Percentiles rank a stretch among this genome's conserved stretches.
Conservation (phyloP, 2,113 vertebrate genomes). For the Clinocottus analis region DNA sequence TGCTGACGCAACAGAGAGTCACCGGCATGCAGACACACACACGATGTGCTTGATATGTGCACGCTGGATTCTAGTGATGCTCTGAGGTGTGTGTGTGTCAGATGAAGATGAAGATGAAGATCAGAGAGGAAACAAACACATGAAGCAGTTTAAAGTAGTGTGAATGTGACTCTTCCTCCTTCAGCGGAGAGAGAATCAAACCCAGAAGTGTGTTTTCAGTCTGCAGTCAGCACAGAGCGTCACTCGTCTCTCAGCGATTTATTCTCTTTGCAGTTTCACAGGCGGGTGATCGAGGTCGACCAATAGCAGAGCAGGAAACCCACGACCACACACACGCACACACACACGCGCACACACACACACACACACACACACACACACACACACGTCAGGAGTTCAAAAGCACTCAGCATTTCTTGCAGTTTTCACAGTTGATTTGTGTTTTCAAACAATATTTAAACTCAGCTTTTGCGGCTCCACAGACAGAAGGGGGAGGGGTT, state of each 20-base stretch:
- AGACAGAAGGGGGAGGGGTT: too few species aligned
- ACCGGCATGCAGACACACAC: constrained; percentile 15
- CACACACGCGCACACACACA: constrained; percentile 37
- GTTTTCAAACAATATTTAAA: constrained; percentile 16
- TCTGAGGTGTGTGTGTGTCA: neutral
- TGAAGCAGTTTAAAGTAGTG: neutral
- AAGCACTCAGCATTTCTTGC: neutral
- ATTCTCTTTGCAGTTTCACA: constrained; percentile 53
- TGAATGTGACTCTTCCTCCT: neutral
- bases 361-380: constrained; percentile 35
- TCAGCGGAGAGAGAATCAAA: neutral
- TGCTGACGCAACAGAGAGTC: constrained; percentile 5
- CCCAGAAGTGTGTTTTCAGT: neutral
- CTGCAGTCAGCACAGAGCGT: neutral
- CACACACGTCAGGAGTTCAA: constrained; percentile 40
- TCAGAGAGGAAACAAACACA: neutral
- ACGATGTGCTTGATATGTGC: neutral
- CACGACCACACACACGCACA: constrained; percentile 26
- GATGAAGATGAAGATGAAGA: too few species aligned
- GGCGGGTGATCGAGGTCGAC: constrained; percentile 30
- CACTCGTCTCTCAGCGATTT: constrained; percentile 48
- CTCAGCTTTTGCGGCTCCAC: neutral
- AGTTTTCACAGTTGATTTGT: constrained; percentile 46
- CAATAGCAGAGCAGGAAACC: constrained; percentile 39
- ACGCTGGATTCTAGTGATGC: neutral